These are phyloP conservation scores for Lipophrys pholis DNA, from an alignment of 2,113 vertebrate species.

Conservation along the genomic window DNA sequence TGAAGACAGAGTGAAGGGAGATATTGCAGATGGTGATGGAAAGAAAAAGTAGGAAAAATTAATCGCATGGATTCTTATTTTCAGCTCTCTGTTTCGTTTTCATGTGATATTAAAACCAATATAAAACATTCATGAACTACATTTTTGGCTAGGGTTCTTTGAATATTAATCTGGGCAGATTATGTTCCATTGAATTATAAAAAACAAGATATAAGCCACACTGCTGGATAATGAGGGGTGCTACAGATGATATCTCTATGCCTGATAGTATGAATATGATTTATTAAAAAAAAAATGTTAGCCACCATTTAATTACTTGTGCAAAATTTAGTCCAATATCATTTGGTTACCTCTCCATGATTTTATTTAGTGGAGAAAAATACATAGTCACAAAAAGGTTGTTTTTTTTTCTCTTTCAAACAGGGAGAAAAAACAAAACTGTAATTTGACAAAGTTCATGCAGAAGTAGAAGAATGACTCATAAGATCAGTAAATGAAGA, in stretches of 20 bases:
- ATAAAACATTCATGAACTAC: conserved; percentile 59
- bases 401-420: too few relatives aligned
- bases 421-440: too few relatives aligned
- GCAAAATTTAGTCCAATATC: background rate
- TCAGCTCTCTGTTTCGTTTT: conserved; percentile 1
- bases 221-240: conserved; percentile 16
- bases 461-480: conserved; percentile 10
- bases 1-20: conserved; percentile 39
- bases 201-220: conserved; percentile 17
- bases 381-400: background rate
- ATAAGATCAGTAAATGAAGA: conserved; percentile 31
- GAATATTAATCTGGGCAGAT: conserved; percentile 20
- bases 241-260: background rate
- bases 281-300: background rate
- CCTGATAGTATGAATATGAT: background rate
- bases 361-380: background rate
- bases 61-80: conserved; percentile 23
- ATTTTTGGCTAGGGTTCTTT: conserved; percentile 35
- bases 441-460: background rate
- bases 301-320: conserved; percentile 7
- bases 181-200: conserved; percentile 11
- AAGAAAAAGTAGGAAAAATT: conserved; percentile 48
- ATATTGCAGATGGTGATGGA: conserved; percentile 14
- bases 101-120: conserved; percentile 50
- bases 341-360: background rate